These are phyloP conservation scores for Varecia variegata DNA, from an alignment of 2,797 vertebrate genomes.

Conservation along the genomic window DNA sequence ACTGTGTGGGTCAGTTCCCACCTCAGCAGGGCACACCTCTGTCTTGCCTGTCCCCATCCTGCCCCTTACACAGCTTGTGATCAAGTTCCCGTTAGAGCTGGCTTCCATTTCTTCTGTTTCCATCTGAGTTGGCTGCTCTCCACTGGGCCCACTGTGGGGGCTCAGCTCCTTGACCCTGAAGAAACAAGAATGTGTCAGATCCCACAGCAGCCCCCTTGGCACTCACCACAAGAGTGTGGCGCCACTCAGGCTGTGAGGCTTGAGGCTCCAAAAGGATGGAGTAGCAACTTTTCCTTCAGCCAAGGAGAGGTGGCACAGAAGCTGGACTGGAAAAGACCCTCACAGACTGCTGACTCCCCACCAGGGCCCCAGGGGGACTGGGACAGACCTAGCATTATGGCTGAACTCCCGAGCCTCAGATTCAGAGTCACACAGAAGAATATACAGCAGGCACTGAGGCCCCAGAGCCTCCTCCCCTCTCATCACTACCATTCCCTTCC, in stretches of 20 bases:
- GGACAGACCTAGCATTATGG: not conserved
- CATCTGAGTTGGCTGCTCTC: constrained; percentile 80
- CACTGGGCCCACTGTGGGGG: constrained; percentile 79
- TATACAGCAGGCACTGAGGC: not conserved
- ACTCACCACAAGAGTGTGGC: not conserved
- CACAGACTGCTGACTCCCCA: not conserved
- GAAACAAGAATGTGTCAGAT: constrained; percentile 48
- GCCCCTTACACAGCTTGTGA: constrained; percentile 73
- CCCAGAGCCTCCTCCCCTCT: not conserved
- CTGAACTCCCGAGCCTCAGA: not conserved
- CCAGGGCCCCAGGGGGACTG: not conserved
- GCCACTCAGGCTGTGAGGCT: not conserved
- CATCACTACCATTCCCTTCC: not conserved
- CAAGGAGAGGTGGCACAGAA: not conserved
- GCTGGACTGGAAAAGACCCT: not conserved
- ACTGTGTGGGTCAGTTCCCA: not conserved
- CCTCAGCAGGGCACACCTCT: not conserved
- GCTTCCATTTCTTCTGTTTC: constrained; percentile 80
- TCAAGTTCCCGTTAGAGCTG: constrained; percentile 40
- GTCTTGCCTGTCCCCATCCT: not conserved
- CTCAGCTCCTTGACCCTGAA: constrained; percentile 95
- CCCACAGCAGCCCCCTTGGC: not conserved
- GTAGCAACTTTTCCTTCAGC: not conserved
- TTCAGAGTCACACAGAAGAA: not conserved
- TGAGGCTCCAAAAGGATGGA: not conserved